Evolutionary conservation across 2,797 vertebrate genomes (phyloP).

Genomic region (Chromis chromis): DNA sequence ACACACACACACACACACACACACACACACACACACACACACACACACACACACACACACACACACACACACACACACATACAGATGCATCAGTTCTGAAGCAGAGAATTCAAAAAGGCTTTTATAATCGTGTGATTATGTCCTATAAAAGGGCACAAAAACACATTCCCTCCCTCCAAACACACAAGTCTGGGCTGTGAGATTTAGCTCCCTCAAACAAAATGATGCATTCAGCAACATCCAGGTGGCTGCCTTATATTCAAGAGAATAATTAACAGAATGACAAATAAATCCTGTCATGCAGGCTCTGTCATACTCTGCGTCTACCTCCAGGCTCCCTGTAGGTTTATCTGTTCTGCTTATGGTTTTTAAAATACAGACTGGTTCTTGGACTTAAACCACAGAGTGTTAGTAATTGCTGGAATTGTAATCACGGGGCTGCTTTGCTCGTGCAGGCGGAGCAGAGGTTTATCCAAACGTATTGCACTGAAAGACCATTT

Average conservation of each 20-base stretch:
- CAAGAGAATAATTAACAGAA: slow-evolving; percentile 10
- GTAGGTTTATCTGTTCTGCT: neutral
- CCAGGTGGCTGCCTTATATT: slow-evolving; percentile 26
- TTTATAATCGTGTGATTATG: neutral
- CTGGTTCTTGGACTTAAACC: neutral
- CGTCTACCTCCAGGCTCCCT: neutral
- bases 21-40: slow-evolving; percentile 2
- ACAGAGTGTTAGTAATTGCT: neutral
- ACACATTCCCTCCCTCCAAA: neutral
- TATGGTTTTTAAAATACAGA: neutral
- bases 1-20: slow-evolving; percentile 19
- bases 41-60: slow-evolving; percentile 15
- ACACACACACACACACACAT: slow-evolving; percentile 16
- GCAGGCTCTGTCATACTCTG: neutral
- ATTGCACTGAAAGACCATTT: slow-evolving; percentile 19
- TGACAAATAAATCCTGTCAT: slow-evolving; percentile 15
- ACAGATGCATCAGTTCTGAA: slow-evolving; percentile 4
- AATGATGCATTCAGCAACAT: slow-evolving; percentile 24
- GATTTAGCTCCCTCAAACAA: neutral
- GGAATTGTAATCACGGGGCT: neutral
- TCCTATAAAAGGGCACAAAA: slow-evolving; percentile 24
- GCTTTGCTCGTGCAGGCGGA: slow-evolving; percentile 1
- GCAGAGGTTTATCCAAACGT: slow-evolving; percentile 10
- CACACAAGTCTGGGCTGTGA: neutral
- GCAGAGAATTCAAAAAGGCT: slow-evolving; percentile 19